Percentiles rank a stretch among this genome's conserved stretches.
Evolutionary conservation across 1,140 invertebrate species (phyloP).

Genomic region (Apolygus lucorum): DNA sequence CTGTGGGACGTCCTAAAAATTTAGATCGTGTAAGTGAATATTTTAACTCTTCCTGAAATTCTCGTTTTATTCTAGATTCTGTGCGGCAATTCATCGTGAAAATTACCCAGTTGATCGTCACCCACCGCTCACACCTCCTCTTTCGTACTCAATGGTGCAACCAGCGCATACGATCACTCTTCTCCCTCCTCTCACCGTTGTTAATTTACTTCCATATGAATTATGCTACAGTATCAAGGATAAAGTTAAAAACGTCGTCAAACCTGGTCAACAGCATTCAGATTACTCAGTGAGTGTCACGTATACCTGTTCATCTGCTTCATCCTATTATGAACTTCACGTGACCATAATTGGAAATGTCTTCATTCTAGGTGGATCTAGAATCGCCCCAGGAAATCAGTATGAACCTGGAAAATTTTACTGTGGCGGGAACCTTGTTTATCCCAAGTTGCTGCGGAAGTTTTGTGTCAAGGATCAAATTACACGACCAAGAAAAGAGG

Average conservation of each 20-base stretch:
- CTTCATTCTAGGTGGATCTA: constrained; percentile 59
- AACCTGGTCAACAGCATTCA: constrained; percentile 40
- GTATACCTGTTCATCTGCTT: neutral
- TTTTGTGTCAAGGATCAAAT: constrained; percentile 46
- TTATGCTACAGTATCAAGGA: constrained; percentile 46
- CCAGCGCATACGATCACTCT: constrained; percentile 81
- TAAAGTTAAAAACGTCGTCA: constrained; percentile 48
- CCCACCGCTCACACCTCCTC: constrained; percentile 29
- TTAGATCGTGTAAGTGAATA: too few species aligned
- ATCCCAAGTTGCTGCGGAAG: constrained; percentile 42
- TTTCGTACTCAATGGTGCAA: constrained; percentile 40
- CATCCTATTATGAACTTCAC: constrained; percentile 9
- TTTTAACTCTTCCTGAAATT: too few species aligned
- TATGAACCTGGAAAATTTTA: constrained; percentile 75
- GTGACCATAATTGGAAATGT: too few species aligned
- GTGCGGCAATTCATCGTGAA: constrained; percentile 66
- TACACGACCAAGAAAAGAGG: constrained; percentile 61
- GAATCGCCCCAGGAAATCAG: constrained; percentile 59
- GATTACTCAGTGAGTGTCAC: constrained; percentile 32
- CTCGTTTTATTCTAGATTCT: constrained; percentile 70
- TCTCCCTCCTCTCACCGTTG: constrained; percentile 70
- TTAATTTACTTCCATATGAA: constrained; percentile 67
- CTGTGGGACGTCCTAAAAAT: too few species aligned
- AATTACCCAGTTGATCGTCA: constrained; percentile 61
- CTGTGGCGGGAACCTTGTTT: constrained; percentile 51